phyloP scores from a whole-genome alignment of 2,888 invertebrate species.

The Campoplex capitator region DNA sequence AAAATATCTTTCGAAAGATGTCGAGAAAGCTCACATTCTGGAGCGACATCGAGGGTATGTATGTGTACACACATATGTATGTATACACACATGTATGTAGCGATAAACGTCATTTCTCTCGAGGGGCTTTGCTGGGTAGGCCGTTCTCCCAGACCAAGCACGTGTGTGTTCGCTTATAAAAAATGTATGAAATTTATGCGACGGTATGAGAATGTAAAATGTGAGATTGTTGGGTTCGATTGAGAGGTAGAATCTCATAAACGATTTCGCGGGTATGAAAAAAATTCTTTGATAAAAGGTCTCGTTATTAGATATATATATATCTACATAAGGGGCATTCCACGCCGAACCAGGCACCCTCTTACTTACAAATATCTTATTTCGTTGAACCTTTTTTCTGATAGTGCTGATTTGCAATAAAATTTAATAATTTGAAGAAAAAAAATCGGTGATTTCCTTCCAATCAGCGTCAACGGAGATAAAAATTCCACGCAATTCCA shows the following conservation, averaged over 20 bases:
- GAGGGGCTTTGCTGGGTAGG: conserved; percentile 43
- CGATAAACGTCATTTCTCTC: conserved; percentile 62
- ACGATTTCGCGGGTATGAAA: conserved; percentile 64
- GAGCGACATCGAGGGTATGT: conserved; percentile 16
- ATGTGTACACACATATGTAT: not conserved
- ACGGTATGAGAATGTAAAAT: conserved; percentile 62
- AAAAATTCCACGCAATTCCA: too few relatives aligned
- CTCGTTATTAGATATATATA: conserved; percentile 15
- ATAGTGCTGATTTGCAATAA: too few relatives aligned
- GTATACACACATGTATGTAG: not conserved
- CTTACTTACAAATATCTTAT: too few relatives aligned
- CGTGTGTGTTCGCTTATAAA: conserved; percentile 57
- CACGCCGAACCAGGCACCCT: too few relatives aligned
- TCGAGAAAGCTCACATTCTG: conserved; percentile 33
- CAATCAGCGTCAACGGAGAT: too few relatives aligned
- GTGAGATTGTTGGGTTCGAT: conserved; percentile 63
- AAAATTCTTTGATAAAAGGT: conserved; percentile 43
- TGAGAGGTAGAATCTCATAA: conserved; percentile 58
- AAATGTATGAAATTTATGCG: conserved; percentile 66
- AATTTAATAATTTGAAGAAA: too few relatives aligned
- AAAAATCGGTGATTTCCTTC: too few relatives aligned
- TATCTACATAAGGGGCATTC: not conserved
- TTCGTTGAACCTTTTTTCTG: too few relatives aligned
- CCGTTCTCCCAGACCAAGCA: conserved; percentile 10
- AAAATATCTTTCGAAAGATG: conserved; percentile 58